Evolutionary conservation across 2,888 invertebrate genomes (phyloP), one percentile per base, ranked within the genome.

Genomic region (Selenia dentaria): DNA sequence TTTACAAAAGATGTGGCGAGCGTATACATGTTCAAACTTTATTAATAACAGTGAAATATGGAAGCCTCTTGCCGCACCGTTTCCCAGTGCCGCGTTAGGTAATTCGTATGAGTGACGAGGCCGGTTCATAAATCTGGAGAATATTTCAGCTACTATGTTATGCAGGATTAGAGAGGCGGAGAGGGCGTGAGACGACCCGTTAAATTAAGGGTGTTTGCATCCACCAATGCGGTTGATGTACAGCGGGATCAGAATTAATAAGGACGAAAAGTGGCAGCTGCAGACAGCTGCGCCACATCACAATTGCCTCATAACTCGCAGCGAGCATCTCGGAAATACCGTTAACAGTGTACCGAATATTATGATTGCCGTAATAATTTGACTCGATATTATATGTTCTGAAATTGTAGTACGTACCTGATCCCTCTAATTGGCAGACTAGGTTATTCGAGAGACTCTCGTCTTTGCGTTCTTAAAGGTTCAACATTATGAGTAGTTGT

Each of bases 241-340:
- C 69, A 47, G 48, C 64, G 54, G 47, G 73, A 70, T 74, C 73
- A 70, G 71, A 74, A 62, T 75, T 79, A 76, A 77, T 78, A 75
- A 74, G 64, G 59, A 56, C 52, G 53, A 57, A 54, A 47, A 52
- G 48, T 48, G 53, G 47, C 39, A 22, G 22, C 22, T 8, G 8
- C 22, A 22, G 22, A 22, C 22, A 22, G 22, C 22, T 8, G 22
- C 22, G 22, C 22, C 22, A 6, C 22, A 2, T 16, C 16, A 2
- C 6, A 8, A 22, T 8, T 22, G 22, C 8, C 22, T 8, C 22
- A 22, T 22, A 8, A 22, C 22, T 4, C 22, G 22, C 22, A 22
- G 8, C 22, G 22, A 4, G 64, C 22, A 4, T 6, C 22, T 8
- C 8, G 8, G 22, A 6, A 22, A 8, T 8, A 8, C 8, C 8